Evolutionary conservation across 2,797 vertebrate genomes (phyloP), one percentile per base, ranked within the genome.

Genomic region (Mallotus villosus): DNA sequence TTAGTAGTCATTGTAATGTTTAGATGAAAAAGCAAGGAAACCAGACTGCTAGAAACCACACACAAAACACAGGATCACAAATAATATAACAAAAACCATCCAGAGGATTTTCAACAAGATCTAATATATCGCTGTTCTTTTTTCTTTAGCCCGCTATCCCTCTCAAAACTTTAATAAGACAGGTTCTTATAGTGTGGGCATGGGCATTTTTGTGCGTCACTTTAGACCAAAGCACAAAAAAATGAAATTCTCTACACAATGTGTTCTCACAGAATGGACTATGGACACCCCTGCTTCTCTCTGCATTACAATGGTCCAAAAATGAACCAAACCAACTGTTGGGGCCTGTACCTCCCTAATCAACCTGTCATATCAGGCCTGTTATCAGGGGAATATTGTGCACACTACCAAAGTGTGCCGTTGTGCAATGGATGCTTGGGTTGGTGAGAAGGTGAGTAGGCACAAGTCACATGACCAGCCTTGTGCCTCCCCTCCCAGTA

Each of bases 401-500:
- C 27, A 51, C 11, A 24, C 34, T 16, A 53, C 16, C 22, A 11
- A 62, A n/a, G 27, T 57, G 51, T 14, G 1, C 2, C 58, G 27
- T 5, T 70, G 53, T 67, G 72, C 63, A 61, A 71, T 19, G 32
- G 46, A 37, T 9, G 3, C 32, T 27, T 46, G 6, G 34, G 73
- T 17, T 61, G 60, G 37, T 8, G 32, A 34, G 32, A 8, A 34
- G 32, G 46, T 16, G 2, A 5, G 6, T 62, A 24, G 1, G 17
- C 4, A 0, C 11, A 5, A 34, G 1, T 12, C 62, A 2, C 27
- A 32, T 21, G 0, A 14, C 60, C 34, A 22, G 53, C 34, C 22
- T 49, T 67, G 41, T 46, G 16, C 49, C 16, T 27, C 41, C 41
- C 46, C 65, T 29, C 55, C 32, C 22, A n/a, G 16, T 19, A 58